These are phyloP conservation scores for Anas platyrhynchos DNA, from an alignment of 2,113 vertebrate genomes.

Conservation along the genomic window DNA sequence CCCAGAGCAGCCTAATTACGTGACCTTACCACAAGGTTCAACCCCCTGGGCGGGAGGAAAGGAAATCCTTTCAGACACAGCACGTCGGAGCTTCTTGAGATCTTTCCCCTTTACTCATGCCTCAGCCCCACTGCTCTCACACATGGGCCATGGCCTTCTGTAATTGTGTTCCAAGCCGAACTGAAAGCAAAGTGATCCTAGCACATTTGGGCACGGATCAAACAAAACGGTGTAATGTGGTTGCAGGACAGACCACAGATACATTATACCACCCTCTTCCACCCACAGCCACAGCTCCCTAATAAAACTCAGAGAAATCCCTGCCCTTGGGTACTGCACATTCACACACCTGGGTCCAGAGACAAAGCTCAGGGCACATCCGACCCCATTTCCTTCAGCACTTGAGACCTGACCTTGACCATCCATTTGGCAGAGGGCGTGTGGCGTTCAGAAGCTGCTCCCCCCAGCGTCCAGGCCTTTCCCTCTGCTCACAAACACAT, in stretches of 20 bases:
- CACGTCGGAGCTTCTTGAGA: not conserved
- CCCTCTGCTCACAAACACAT: not conserved
- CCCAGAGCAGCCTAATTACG: not conserved
- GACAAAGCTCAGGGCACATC: not conserved
- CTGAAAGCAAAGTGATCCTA: not conserved
- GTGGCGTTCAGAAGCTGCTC: not conserved
- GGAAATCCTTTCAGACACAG: not conserved
- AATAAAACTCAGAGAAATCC: not conserved
- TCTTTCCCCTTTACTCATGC: not conserved
- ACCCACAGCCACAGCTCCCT: not conserved
- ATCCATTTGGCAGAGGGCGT: not conserved
- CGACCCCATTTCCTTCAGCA: not conserved
- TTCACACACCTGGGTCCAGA: not conserved
- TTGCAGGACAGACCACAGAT: not conserved
- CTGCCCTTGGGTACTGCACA: not conserved
- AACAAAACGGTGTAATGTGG: not conserved
- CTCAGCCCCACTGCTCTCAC: not conserved
- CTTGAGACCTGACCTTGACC: not conserved
- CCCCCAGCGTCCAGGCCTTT: not conserved
- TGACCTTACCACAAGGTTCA: not conserved
- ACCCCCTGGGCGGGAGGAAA: not conserved
- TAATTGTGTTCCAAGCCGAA: not conserved
- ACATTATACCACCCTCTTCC: not conserved
- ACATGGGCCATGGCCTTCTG: not conserved
- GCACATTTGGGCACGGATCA: not conserved